Evolutionary conservation across 2,888 invertebrate genomes (phyloP).

Genomic region (Ophion ventricosus): DNA sequence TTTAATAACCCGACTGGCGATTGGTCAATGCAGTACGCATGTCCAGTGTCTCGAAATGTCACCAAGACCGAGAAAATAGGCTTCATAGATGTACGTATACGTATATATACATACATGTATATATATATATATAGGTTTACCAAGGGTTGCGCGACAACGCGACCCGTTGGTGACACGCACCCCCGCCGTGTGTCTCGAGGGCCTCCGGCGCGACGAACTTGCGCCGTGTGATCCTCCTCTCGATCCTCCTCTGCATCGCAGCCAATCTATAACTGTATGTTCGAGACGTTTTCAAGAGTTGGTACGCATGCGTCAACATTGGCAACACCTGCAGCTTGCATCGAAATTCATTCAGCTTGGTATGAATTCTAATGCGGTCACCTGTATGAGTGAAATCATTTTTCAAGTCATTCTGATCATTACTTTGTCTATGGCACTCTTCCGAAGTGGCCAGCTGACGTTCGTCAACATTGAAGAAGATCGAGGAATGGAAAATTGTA

Average conservation of each 20-base stretch:
- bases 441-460: too few relatives aligned
- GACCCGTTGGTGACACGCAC: conserved; percentile 67
- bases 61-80: conserved; percentile 73
- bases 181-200: conserved; percentile 40
- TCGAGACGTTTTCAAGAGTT: background rate
- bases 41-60: conserved; percentile 78
- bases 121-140: conserved; percentile 8
- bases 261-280: conserved; percentile 29
- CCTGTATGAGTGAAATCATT: background rate
- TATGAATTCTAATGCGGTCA: background rate
- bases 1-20: conserved; percentile 80
- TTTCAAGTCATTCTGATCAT: too few relatives aligned
- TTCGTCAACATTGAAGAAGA: too few relatives aligned
- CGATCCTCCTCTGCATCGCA: conserved; percentile 30
- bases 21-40: conserved; percentile 82
- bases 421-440: too few relatives aligned
- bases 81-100: conserved; percentile 54
- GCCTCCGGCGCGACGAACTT: conserved; percentile 63
- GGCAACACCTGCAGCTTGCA: conserved; percentile 44
- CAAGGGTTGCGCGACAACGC: conserved; percentile 63
- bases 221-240: conserved; percentile 56
- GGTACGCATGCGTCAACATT: conserved; percentile 28
- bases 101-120: conserved; percentile 14
- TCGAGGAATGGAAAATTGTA: too few relatives aligned
- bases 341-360: conserved; percentile 13